Evolutionary conservation across 2,797 vertebrate species (phyloP).

Genomic region (Eremophila alpestris): DNA sequence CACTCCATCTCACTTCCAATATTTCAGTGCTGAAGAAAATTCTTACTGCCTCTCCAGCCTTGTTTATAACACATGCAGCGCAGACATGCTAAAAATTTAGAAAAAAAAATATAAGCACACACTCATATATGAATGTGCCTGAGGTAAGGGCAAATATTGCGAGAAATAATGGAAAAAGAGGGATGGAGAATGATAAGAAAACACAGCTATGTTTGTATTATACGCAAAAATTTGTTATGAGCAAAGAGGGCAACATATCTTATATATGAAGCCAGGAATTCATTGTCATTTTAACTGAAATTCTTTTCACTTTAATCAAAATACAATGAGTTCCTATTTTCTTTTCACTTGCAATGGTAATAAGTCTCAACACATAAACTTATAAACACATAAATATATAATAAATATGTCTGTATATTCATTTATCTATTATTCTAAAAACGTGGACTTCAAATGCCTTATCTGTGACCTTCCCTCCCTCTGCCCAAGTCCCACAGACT

Average conservation of each 20-base stretch:
- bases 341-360: background rate
- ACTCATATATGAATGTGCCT: background rate
- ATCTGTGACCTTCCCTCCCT: background rate
- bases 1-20: background rate
- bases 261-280: background rate
- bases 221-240: background rate
- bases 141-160: background rate
- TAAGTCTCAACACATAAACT: background rate
- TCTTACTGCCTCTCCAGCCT: background rate
- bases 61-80: background rate
- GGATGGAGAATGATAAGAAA: background rate
- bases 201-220: background rate
- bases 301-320: background rate
- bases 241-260: rapidly evolving
- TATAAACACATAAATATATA: background rate
- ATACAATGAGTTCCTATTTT: background rate
- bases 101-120: background rate
- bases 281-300: background rate
- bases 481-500: background rate
- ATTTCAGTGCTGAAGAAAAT: background rate
- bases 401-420: background rate
- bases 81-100: background rate
- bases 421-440: background rate
- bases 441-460: background rate
- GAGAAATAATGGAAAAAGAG: background rate